Percentiles rank a stretch among this genome's conserved stretches.
Conservation (phyloP, 2,113 vertebrate genomes). For the Chloropsis cyanopogon region DNA sequence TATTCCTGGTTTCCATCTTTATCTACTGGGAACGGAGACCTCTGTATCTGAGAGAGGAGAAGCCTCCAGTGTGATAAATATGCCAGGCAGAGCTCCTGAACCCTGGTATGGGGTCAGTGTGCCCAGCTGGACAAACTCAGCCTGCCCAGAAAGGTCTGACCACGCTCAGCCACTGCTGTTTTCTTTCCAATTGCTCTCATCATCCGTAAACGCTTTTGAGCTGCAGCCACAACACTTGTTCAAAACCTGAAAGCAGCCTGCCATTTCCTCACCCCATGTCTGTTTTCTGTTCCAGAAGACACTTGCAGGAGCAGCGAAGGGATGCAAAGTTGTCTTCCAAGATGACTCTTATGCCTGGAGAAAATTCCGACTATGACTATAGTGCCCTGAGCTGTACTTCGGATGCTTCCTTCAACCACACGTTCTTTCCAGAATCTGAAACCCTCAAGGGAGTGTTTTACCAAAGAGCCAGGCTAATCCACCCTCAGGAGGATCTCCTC, state of each 20-base stretch:
- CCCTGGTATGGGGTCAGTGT: background rate
- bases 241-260: background rate
- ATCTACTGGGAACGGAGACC: background rate
- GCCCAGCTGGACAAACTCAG: background rate
- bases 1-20: background rate
- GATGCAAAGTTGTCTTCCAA: constrained; percentile 82
- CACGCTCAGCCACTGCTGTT: background rate
- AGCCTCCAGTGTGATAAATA: background rate
- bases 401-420: constrained; percentile 82
- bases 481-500: constrained; percentile 57
- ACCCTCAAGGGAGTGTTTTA: constrained; percentile 89
- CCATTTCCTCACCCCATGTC: background rate
- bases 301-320: constrained; percentile 53
- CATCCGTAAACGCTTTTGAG: background rate
- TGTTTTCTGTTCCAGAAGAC: constrained; percentile 40
- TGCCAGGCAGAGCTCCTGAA: background rate
- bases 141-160: background rate
- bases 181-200: background rate
- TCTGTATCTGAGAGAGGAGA: background rate
- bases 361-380: constrained; percentile 97
- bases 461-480: constrained; percentile 83
- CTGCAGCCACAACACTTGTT: background rate
- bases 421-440: constrained; percentile 82
- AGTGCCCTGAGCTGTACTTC: constrained; percentile 94
- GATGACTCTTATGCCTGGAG: constrained; percentile 94